Evolutionary conservation across 2,888 invertebrate genomes (phyloP).

Genomic region (Heliconius ethilla): DNA sequence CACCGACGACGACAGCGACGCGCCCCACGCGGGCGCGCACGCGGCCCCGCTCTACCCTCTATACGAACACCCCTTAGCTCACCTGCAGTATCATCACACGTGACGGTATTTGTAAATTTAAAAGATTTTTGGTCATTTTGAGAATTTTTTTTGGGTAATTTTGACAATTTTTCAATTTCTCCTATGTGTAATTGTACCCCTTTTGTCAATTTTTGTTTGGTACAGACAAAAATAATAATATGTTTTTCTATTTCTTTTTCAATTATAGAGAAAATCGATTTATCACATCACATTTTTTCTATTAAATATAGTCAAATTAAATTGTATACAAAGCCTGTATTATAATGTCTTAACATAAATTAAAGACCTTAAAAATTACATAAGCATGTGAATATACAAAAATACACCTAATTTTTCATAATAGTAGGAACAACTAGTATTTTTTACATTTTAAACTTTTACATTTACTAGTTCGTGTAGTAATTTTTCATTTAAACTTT

Average conservation of each 20-base stretch:
- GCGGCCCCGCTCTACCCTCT: conserved; percentile 70
- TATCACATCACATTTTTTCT: too few relatives aligned
- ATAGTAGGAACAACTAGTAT: neutral
- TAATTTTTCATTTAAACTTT: conserved; percentile 1
- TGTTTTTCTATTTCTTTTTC: too few relatives aligned
- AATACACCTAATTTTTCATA: neutral
- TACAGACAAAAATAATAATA: too few relatives aligned
- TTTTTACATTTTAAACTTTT: conserved; percentile 9
- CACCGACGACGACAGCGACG: conserved; percentile 75
- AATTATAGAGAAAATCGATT: too few relatives aligned
- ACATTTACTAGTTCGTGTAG: neutral
- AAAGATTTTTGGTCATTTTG: neutral
- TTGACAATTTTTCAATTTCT: neutral
- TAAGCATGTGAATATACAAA: neutral
- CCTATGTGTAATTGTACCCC: too few relatives aligned
- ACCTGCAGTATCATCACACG: conserved; percentile 75
- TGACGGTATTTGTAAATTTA: conserved; percentile 49
- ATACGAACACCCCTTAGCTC: conserved; percentile 73
- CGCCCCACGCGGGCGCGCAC: conserved; percentile 56
- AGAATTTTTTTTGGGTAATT: neutral
- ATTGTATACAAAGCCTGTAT: neutral
- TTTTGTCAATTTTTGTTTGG: too few relatives aligned
- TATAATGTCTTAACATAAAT: neutral
- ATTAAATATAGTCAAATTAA: neutral
- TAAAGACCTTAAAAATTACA: too few relatives aligned